phyloP scores from a whole-genome alignment of 1,140 invertebrate species.

The Ganaspis sp. region DNA sequence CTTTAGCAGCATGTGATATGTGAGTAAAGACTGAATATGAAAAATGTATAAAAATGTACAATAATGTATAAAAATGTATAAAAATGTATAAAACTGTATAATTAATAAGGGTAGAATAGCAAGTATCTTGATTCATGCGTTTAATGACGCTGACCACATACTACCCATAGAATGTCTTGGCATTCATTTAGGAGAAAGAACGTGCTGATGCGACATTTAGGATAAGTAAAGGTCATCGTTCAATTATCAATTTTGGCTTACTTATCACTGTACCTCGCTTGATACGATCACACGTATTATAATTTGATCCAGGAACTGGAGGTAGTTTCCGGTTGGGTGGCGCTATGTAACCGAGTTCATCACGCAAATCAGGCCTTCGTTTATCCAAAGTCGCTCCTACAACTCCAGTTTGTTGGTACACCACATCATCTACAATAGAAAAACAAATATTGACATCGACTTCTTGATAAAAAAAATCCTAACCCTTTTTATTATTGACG shows the following conservation, averaged over 20 bases:
- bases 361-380: slow-evolving; percentile 87
- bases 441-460: background rate
- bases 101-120: background rate
- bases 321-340: slow-evolving; percentile 93
- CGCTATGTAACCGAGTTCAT: slow-evolving; percentile 94
- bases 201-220: slow-evolving; percentile 65
- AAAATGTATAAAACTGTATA: background rate
- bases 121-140: background rate
- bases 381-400: slow-evolving; percentile 89
- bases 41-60: background rate
- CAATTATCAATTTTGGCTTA: slow-evolving; percentile 79
- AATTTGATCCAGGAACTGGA: slow-evolving; percentile 93
- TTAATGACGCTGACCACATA: slow-evolving; percentile 25
- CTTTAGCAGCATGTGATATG: background rate
- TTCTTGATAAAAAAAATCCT: too few relatives aligned
- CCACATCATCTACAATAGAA: slow-evolving; percentile 85
- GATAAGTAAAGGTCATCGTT: slow-evolving; percentile 63
- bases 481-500: too few relatives aligned
- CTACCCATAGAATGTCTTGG: slow-evolving; percentile 5
- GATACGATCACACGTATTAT: slow-evolving; percentile 94
- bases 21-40: background rate
- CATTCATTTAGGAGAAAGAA: slow-evolving; percentile 46
- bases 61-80: too few relatives aligned
- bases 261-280: slow-evolving; percentile 93
- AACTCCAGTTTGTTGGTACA: slow-evolving; percentile 89